Base-by-base conservation (phyloP, 2,888 invertebrate genomes). In the Suillia variegata region DNA sequence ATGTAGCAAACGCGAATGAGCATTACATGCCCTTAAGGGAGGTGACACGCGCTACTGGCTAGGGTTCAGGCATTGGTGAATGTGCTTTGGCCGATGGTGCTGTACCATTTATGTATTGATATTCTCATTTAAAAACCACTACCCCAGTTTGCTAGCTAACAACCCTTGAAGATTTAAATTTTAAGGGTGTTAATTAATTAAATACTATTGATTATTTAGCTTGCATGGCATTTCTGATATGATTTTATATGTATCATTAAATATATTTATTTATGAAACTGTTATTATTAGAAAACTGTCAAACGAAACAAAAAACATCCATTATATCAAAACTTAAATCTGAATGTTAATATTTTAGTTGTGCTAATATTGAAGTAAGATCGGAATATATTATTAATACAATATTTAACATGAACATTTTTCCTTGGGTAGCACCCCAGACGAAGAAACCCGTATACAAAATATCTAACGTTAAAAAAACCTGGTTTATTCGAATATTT, bases 11-110 rank as follows among this genome's bases (percentile, higher is more conserved):
- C 38, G 38, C n/a, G 6, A 21, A 48, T 48, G 53, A 10, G 53
- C 54, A 33, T 15, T 48, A 42, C 48, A 38, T 69, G 70, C 70
- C 78, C 76, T 69, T 62, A 71, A 79, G 80, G 78, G 71, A 74
- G 71, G 77, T 75, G 73, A 71, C 78, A 70, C 68, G 69, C 69
- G 78, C 78, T 80, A 78, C 76, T 79, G 78, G 78, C 72, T 73
- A 76, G 74, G 70, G 75, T 63, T 67, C 73, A 67, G 73, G 80
- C 76, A 78, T 75, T 77, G 77, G 74, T 64, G 65, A 62, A 56
- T 65, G 60, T 59, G 62, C 61, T 62, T 66, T 69, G 61, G 69
- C 66, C 67, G 63, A 70, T 69, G 72, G 75, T 71, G 67, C 59
- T 62, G 61, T 65, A 62, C 57, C 68, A 67, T 63, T 62, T 57